Base-by-base conservation (phyloP, 2,888 invertebrate genomes). In the Escarpia spicata region DNA sequence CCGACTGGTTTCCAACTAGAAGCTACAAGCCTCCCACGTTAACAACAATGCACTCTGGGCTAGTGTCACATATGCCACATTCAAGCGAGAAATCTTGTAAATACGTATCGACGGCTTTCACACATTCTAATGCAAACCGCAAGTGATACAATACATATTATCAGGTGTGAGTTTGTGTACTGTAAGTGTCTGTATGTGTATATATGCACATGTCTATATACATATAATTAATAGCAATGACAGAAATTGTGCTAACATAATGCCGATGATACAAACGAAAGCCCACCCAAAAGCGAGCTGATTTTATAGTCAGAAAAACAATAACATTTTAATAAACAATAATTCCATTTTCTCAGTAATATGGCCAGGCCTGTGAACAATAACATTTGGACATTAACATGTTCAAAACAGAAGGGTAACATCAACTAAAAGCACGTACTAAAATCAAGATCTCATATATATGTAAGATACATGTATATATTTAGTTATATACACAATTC, bases 381-480 rank as follows among this genome's bases (percentile, higher is more conserved):
- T 75, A 75, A 75, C 75, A 75, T 6, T 19, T n/a, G 75, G 75
- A 75, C 75, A 75, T 75, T 75, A 75, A 75, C 75, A 75, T n/a
- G 26, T 26, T 75, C 75, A 75, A 75, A 75, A 75, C 75, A 75
- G 75, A 75, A 75, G 19, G 75, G 26, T 75, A 75, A 75, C 75
- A 75, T 75, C 75, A 75, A 75, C 75, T 75, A 75, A 75, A 75
- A 75, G 75, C 75, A 75, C 75, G 75, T 75, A 75, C 26, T 75
- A 75, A 75, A 75, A 75, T 75, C 75, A 75, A 26, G 75, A 75
- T 75, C 75, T n/a, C 75, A 75, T 75, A 75, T 75, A 75, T 75
- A 75, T 75, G 75, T 75, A 75, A 52, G 75, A 75, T 75, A 75
- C 75, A 75, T 75, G 75, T 75, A 75, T 75, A 75, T 75, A 75